Evolutionary conservation across 2,888 invertebrate genomes (phyloP).

Genomic region (Bellardia pandia): DNA sequence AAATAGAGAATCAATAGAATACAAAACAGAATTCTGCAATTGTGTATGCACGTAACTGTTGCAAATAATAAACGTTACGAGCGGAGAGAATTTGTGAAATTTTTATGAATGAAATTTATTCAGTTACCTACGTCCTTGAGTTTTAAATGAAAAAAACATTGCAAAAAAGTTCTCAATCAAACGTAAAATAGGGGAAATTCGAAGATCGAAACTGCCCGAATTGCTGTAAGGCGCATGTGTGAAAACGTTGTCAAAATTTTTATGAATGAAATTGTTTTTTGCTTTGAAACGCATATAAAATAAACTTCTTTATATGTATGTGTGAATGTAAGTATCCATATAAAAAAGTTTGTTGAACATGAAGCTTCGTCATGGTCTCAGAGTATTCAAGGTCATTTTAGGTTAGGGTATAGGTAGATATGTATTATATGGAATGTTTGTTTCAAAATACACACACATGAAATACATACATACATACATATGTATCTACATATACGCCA

Average conservation of each 20-base stretch:
- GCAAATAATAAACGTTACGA: neutral
- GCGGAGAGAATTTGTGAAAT: constrained; percentile 39
- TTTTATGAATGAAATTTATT: constrained; percentile 68
- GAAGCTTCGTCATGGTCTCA: constrained; percentile 41
- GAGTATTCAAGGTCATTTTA: constrained; percentile 61
- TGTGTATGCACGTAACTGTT: constrained; percentile 26
- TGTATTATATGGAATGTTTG: neutral
- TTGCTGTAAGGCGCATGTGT: constrained; percentile 44
- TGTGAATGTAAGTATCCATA: constrained; percentile 26
- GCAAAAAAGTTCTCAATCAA: neutral
- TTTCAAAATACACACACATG: constrained; percentile 1
- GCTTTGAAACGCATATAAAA: neutral
- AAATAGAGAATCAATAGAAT: constrained; percentile 9
- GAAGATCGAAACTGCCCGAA: constrained; percentile 55
- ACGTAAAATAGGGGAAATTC: constrained; percentile 55
- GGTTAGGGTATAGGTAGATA: neutral
- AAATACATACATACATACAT: neutral
- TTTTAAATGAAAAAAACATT: neutral
- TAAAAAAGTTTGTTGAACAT: constrained; percentile 25
- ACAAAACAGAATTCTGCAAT: neutral
- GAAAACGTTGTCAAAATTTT: constrained; percentile 25
- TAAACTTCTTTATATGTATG: constrained; percentile 2
- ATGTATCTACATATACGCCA: neutral
- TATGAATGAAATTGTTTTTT: constrained; percentile 66
- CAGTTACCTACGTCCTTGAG: constrained; percentile 31